Conservation (phyloP, 2,888 invertebrate genomes). For the Dasysyrphus albostriatus region DNA sequence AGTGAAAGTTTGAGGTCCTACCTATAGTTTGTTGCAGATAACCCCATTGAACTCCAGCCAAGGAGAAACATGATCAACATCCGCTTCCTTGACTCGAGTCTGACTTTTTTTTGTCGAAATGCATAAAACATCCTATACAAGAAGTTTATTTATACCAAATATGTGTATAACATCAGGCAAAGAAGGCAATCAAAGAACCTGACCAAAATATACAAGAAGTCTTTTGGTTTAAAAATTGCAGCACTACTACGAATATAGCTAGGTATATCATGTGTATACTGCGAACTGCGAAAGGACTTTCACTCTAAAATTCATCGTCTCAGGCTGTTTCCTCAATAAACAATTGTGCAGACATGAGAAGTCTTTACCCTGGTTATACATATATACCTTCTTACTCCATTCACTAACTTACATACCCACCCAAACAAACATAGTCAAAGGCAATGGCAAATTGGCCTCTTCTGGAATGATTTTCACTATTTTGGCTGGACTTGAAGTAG, state of each 20-base stretch:
- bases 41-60: conserved; percentile 28
- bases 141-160: neutral
- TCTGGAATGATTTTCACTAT: conserved; percentile 39
- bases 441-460: conserved; percentile 39
- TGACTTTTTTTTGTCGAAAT: neutral
- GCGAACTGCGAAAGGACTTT: conserved; percentile 40
- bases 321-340: conserved; percentile 57
- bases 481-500: conserved; percentile 25
- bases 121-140: neutral
- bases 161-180: neutral
- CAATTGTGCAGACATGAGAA: conserved; percentile 62
- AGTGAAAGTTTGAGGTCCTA: conserved; percentile 37
- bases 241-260: neutral
- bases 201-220: conserved; percentile 61
- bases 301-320: conserved; percentile 60
- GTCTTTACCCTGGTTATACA: conserved; percentile 22
- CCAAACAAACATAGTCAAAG: neutral
- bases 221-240: neutral
- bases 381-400: neutral
- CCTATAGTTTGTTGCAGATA: conserved; percentile 26
- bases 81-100: conserved; percentile 12
- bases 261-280: no score
- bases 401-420: neutral
- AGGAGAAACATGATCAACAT: conserved; percentile 35
- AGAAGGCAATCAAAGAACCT: conserved; percentile 59